phyloP scores from a whole-genome alignment of 1,140 invertebrate species.

The Drosophila pectinifera region DNA sequence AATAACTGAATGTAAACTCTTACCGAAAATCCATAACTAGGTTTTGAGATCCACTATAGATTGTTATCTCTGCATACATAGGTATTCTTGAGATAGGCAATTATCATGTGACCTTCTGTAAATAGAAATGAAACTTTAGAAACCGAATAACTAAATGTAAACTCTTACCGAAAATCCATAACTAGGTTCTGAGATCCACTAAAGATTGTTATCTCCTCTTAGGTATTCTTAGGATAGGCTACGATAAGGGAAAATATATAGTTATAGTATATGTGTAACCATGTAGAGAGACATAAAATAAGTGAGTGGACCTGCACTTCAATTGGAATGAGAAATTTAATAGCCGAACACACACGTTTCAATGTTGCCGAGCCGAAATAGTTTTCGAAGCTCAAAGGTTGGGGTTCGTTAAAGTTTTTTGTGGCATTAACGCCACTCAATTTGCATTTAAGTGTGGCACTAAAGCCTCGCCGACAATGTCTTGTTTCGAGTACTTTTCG shows the following conservation, averaged over 20 bases:
- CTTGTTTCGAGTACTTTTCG: slow-evolving; percentile 11
- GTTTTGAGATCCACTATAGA: no score
- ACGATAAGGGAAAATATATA: no score
- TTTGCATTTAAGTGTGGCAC: slow-evolving; percentile 17
- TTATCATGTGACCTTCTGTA: background rate
- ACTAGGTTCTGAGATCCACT: no score
- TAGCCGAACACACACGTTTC: slow-evolving; percentile 4
- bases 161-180: no score
- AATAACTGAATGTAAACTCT: no score
- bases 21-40: no score
- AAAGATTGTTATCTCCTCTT: no score
- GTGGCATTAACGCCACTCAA: background rate
- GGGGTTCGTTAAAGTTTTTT: slow-evolving; percentile 2
- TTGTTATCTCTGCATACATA: no score
- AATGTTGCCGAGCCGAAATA: slow-evolving; percentile 2
- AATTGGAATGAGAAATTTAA: background rate
- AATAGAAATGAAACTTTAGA: background rate
- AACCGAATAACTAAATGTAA: background rate
- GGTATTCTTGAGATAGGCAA: no score
- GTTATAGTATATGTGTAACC: background rate
- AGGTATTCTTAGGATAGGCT: no score
- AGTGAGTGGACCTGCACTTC: background rate
- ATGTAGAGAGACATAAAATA: background rate
- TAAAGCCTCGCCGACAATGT: slow-evolving; percentile 17
- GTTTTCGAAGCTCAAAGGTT: slow-evolving; percentile 14